Base-by-base conservation (phyloP, 2,797 vertebrate species). In the Enteromius mattozi region DNA sequence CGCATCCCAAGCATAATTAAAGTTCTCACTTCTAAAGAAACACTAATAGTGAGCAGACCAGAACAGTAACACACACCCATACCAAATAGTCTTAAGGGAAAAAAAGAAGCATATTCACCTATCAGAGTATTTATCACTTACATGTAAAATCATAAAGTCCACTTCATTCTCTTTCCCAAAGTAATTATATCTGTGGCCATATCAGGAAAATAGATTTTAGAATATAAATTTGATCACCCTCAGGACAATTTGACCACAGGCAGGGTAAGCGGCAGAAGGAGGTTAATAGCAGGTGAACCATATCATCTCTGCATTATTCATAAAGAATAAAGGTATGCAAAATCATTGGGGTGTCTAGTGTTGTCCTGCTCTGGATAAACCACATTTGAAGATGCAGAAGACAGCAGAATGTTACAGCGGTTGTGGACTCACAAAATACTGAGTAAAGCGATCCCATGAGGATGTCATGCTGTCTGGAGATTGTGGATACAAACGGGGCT, bases 361-460 rank as follows among this genome's bases (percentile, higher is more conserved):
- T 12, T 66, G 59, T 65, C 13, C 17, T 77, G 47, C 74, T 21
- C 27, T 45, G 27, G 35, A n/a, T 17, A 14, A 66, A 66, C 24
- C 16, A 47, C 33, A 27, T 17, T 6, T 82, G 30, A 74, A 65
- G 76, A 45, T 54, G 19, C 6, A 47, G 21, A 59, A 40, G 54
- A 75, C 6, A 3, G 63, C 45, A 47, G 49, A 86, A 42, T 21
- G 30, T 16, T 42, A 14, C 1, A 6, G 54, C 7, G 5, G 33
- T 47, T 78, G 47, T 51, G 40, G 21, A 93, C 96, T 96, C 92
- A 97, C 96, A 96, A 79, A 96, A 96, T 19, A 95, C 59, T 8
- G 89, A 92, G 91, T 96, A 97, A 78, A 97, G 54, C 0, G 91
- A 93, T 83, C 95, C 96, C 92, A 97, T 96, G 90, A 96, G 75